A percentile compares a stretch with the other conserved stretches of the same genome.
Conservation (phyloP, 2,888 invertebrate species). For the Mesoligia furuncula region DNA sequence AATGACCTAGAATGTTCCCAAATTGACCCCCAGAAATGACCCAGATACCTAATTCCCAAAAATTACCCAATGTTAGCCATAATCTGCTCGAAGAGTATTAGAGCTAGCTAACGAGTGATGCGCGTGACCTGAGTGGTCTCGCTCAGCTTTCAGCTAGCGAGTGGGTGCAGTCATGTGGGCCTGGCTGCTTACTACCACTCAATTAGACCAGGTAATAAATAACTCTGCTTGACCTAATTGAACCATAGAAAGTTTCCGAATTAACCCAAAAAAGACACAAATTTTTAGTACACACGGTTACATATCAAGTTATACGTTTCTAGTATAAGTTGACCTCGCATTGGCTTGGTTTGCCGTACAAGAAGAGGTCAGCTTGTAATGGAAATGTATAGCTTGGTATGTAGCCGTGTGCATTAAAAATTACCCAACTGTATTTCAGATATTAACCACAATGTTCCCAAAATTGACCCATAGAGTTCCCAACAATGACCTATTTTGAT, state of each 20-base stretch:
- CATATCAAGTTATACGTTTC: not conserved
- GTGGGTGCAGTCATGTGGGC: conserved; percentile 63
- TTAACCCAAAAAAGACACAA: not conserved
- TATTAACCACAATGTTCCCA: not conserved
- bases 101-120: conserved; percentile 95
- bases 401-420: too few relatives aligned
- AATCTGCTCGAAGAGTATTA: conserved; percentile 93
- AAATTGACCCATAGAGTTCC: not conserved
- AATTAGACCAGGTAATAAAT: conserved; percentile 27
- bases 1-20: not conserved
- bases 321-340: not conserved
- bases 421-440: not conserved
- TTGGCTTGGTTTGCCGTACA: too few relatives aligned
- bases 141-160: conserved; percentile 64
- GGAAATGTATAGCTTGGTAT: too few relatives aligned
- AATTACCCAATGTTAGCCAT: conserved; percentile 90
- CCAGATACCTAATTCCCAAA: too few relatives aligned
- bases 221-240: not conserved
- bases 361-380: too few relatives aligned
- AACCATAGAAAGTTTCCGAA: not conserved
- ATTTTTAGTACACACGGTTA: not conserved
- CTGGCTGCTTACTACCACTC: not conserved
- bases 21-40: not conserved
- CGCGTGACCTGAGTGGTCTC: conserved; percentile 83
- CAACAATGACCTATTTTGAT: too few relatives aligned